Evolutionary conservation across 30 jellyfish, hydroid and myxozoan species (phyloP), one percentile per base, ranked within the genome.

Genomic region (Hydractinia symbiolongicarpus): DNA sequence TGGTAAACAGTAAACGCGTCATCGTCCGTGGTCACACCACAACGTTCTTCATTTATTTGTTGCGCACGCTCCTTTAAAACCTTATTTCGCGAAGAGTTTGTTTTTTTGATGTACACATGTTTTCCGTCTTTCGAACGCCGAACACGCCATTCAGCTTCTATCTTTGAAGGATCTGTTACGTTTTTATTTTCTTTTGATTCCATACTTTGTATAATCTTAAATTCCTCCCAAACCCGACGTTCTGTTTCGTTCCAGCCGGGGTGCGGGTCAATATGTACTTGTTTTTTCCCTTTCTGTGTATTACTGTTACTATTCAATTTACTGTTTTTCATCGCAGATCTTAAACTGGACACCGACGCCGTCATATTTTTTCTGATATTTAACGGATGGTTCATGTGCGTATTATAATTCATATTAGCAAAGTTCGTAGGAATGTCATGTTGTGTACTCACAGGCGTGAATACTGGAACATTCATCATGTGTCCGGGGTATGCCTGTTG

Each of bases 81-180:
- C 51, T 88, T 67, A 44, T 88, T 82, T 61, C 94, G 88, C 16
- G 86, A 53, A 15, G 98, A 89, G 54, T 82, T 82, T 49, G 76
- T 77, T 66, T 91, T 91, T 44, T 94, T 79, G 21, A 91, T 91
- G 73, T 91, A 91, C 67, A 91, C 89, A 82, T 91, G 98, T 58
- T 91, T 82, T 5, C 98, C 98, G 89, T 91, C 98, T 84, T 91
- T 91, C 55, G 98, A 91, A 66, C 98, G 93, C 10, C 95, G 89
- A 50, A 91, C 98, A 50, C 88, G 82, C 98, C 98, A 91, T 40
- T 90, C 97, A 20, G 95, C 95, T 81, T 90, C 97, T 40, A 84
- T 86, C 78, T 84, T 81, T 17, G 87, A 10, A 19, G 87, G 87
- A 20, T 62, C 87, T 19, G 76, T 78, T 7, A 50, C 80, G 55